Conservation (phyloP, 2,113 vertebrate genomes). For the Coturnix japonica region DNA sequence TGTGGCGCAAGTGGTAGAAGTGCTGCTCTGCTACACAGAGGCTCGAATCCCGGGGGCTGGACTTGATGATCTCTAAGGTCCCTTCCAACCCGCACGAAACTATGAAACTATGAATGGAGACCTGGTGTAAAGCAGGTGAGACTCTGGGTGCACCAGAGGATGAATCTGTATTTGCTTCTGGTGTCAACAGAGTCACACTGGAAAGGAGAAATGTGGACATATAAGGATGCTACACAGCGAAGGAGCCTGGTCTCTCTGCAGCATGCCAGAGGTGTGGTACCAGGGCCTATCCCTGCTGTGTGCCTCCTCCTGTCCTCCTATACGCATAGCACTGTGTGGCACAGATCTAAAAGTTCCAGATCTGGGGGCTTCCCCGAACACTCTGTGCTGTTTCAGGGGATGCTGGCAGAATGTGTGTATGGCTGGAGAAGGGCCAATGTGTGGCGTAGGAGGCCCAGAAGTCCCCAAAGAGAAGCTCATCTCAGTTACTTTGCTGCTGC, state of each 20-base stretch:
- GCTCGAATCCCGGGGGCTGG: too few species aligned
- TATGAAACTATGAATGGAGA: too few species aligned
- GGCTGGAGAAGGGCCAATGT: neutral
- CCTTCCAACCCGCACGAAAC: too few species aligned
- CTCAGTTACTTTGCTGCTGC: neutral
- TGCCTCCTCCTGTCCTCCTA: neutral
- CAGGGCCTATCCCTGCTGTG: neutral
- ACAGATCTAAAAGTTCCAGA: neutral
- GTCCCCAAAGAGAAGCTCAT: neutral
- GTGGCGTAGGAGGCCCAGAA: neutral
- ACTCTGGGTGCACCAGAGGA: neutral
- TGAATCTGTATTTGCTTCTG: neutral
- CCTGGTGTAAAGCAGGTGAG: rapidly evolving
- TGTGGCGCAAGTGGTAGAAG: too few species aligned
- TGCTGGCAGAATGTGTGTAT: neutral
- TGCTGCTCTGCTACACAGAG: too few species aligned
- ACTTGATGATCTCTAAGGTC: too few species aligned
- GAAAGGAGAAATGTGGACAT: neutral
- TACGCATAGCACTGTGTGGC: neutral
- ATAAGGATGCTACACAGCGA: neutral
- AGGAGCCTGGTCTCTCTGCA: neutral
- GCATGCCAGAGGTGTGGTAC: neutral
- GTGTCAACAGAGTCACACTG: neutral
- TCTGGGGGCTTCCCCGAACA: neutral
- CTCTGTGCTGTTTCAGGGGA: neutral